Conservation (phyloP, 2,888 invertebrate species). For the Podotricha telesiphe region DNA sequence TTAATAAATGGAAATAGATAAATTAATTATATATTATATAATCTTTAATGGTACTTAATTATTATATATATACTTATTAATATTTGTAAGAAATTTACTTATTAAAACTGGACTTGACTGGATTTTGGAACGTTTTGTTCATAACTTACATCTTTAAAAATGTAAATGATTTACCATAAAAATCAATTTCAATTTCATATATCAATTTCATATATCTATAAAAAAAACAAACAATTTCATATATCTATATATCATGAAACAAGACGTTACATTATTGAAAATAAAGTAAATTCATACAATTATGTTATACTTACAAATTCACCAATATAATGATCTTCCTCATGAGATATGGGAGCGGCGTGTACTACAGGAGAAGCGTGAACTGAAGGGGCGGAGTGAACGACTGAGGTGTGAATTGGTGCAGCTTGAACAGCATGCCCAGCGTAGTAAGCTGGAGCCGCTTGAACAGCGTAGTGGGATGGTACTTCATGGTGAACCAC, state of each 20-base stretch:
- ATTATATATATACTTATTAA: no score
- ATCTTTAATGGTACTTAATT: no score
- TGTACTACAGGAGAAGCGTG: conserved; percentile 49
- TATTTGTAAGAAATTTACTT: no score
- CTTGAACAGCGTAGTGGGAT: conserved; percentile 59
- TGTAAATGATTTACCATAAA: no score
- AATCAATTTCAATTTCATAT: no score
- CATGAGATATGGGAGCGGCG: conserved; percentile 50
- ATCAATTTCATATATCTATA: no score
- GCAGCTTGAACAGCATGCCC: conserved; percentile 49
- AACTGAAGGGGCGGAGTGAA: conserved; percentile 48
- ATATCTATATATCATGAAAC: no score
- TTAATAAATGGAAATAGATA: not conserved
- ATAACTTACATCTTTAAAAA: no score
- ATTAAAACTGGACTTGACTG: no score
- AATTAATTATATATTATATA: not conserved
- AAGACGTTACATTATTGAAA: no score
- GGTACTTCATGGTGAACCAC: conserved; percentile 69
- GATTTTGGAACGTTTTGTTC: no score
- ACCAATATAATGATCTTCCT: conserved; percentile 74
- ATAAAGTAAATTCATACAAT: not conserved
- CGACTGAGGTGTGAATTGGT: conserved; percentile 49
- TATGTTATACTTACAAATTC: conserved; percentile 68
- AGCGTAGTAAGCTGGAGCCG: conserved; percentile 51
- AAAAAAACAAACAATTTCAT: no score